Conservation (phyloP, 92 coral and sea anemone species). For the Palythoa caribaeorum region DNA sequence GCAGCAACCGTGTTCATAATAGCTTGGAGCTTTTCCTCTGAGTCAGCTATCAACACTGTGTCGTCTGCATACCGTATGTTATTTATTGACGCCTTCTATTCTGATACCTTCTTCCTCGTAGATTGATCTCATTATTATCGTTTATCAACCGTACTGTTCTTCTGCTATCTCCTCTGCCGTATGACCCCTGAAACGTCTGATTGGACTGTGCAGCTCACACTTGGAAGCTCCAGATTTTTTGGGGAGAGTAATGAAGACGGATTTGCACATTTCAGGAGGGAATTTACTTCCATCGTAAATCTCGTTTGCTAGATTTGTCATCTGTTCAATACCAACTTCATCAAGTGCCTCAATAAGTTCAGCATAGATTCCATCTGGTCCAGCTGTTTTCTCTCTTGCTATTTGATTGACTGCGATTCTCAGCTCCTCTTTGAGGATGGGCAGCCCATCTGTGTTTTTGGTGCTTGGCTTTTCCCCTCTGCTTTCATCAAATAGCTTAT, state of each 20-base stretch:
- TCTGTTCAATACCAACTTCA: neutral
- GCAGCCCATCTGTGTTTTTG: neutral
- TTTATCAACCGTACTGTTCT: constrained; percentile 3
- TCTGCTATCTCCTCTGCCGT: neutral
- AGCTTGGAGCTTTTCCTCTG: neutral
- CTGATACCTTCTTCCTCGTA: neutral
- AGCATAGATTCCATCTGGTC: neutral
- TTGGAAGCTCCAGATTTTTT: neutral
- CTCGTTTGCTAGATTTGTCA: neutral
- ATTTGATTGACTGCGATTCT: neutral
- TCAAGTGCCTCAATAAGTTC: neutral
- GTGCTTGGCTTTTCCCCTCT: neutral
- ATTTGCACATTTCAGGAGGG: constrained; percentile 1
- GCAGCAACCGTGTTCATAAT: too few relatives aligned
- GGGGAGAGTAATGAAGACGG: neutral
- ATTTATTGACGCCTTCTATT: neutral
- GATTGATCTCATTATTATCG: too few relatives aligned
- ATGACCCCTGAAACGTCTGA: neutral
- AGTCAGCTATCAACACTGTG: neutral
- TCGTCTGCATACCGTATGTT: constrained; percentile 2
- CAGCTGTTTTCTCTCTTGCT: neutral
- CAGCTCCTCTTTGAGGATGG: neutral
- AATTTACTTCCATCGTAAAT: neutral
- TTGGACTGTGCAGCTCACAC: constrained; percentile 7
- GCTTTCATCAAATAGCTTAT: neutral